phyloP scores from a whole-genome alignment of 2,888 invertebrate genomes.

The Operophtera brumata region DNA sequence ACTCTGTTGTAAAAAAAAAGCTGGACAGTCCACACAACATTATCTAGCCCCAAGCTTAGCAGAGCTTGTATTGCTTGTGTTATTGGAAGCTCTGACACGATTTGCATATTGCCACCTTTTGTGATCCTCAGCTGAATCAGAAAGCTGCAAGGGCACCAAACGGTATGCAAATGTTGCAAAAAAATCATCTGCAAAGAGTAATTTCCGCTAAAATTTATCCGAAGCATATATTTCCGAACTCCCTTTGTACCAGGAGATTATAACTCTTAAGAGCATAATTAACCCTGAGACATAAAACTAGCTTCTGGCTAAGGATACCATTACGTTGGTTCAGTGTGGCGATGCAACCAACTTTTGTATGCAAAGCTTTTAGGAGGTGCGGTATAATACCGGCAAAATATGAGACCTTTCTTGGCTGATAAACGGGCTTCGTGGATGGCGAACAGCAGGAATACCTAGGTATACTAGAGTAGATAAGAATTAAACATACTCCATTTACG shows the following conservation, averaged over 20 bases:
- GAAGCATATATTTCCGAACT: background rate
- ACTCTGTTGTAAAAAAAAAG: too few species aligned
- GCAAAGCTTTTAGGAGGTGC: slow-evolving; percentile 54
- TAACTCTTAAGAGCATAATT: slow-evolving; percentile 22
- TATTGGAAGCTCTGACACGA: too few species aligned
- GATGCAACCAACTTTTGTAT: slow-evolving; percentile 44
- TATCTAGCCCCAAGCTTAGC: too few species aligned
- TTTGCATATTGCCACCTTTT: too few species aligned
- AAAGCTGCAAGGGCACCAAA: too few species aligned
- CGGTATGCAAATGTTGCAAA: too few species aligned
- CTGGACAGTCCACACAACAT: too few species aligned
- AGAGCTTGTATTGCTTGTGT: too few species aligned
- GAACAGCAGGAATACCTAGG: background rate
- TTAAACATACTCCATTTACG: too few species aligned
- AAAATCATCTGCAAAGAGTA: too few species aligned
- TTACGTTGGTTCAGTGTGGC: slow-evolving; percentile 27
- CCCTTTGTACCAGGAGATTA: slow-evolving; percentile 19
- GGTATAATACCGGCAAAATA: slow-evolving; percentile 50
- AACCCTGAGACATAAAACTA: slow-evolving; percentile 22
- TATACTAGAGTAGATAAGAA: too few species aligned
- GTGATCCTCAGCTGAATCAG: too few species aligned
- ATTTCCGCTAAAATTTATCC: background rate
- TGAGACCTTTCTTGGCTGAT: slow-evolving; percentile 34
- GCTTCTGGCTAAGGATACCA: slow-evolving; percentile 25
- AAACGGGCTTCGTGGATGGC: slow-evolving; percentile 27